These are phyloP conservation scores for Paralichthys olivaceus DNA, from an alignment of 2,113 vertebrate genomes.

Conservation along the genomic window DNA sequence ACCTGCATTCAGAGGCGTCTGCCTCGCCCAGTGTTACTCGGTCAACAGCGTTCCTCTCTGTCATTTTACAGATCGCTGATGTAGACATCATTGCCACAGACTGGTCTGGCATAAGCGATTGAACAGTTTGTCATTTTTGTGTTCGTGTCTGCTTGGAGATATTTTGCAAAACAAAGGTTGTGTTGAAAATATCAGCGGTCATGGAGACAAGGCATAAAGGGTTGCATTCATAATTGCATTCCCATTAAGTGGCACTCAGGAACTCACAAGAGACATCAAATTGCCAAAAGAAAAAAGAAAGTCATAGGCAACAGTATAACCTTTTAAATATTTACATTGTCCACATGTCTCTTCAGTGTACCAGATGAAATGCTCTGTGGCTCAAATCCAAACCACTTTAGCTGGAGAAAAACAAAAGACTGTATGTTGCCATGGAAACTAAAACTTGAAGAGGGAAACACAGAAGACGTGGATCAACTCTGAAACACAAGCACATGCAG, in stretches of 20 bases:
- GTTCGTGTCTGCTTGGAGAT: too few relatives aligned
- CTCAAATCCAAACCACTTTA: constrained; percentile 37
- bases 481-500: background rate
- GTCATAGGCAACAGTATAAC: background rate
- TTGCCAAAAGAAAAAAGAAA: background rate
- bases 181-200: too few relatives aligned
- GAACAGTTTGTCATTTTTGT: too few relatives aligned
- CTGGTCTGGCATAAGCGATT: too few relatives aligned
- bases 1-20: too few relatives aligned
- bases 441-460: constrained; percentile 39
- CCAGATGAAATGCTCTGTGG: constrained; percentile 40
- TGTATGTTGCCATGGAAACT: constrained; percentile 70
- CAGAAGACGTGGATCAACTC: constrained; percentile 41
- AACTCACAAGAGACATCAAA: background rate
- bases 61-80: too few relatives aligned
- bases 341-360: background rate
- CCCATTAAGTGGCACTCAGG: background rate
- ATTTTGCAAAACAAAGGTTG: too few relatives aligned
- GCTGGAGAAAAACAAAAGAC: constrained; percentile 21
- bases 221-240: background rate
- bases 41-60: too few relatives aligned
- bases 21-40: too few relatives aligned
- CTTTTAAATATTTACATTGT: background rate
- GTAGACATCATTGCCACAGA: too few relatives aligned
- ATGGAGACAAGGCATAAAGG: too few relatives aligned